phyloP scores from a whole-genome alignment of 2,113 vertebrate genomes.

The Ursus arctos region DNA sequence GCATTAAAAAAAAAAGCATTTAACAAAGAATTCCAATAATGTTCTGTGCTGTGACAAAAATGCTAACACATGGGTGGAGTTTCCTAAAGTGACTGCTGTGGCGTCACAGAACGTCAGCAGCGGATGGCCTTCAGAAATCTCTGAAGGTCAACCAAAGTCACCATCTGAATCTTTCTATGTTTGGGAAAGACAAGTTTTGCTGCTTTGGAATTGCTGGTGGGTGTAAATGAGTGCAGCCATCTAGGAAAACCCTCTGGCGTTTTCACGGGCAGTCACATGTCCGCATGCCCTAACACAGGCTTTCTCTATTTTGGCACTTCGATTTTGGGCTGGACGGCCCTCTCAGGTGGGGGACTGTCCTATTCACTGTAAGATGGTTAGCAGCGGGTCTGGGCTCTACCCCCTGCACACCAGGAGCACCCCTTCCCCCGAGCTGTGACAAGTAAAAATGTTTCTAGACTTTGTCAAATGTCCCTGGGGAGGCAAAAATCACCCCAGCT shows the following conservation, averaged over 20 bases:
- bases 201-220: neutral
- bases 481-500: neutral
- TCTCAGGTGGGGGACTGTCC: too few species aligned
- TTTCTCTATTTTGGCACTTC: neutral
- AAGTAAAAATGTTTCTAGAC: neutral
- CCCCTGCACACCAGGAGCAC: neutral
- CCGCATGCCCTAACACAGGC: too few species aligned
- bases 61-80: neutral
- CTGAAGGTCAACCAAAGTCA: neutral
- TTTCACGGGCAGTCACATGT: neutral
- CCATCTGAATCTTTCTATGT: neutral
- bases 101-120: neutral
- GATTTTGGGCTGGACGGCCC: accelerated
- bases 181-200: neutral
- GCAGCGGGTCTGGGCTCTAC: neutral
- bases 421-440: accelerated
- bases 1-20: neutral
- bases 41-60: neutral
- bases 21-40: neutral
- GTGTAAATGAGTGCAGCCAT: neutral
- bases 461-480: too few species aligned
- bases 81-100: accelerated
- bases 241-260: neutral
- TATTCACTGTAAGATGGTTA: neutral
- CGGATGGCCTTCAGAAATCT: neutral